Base-by-base conservation (phyloP, 2,113 vertebrate genomes). In the Lepus timidus region DNA sequence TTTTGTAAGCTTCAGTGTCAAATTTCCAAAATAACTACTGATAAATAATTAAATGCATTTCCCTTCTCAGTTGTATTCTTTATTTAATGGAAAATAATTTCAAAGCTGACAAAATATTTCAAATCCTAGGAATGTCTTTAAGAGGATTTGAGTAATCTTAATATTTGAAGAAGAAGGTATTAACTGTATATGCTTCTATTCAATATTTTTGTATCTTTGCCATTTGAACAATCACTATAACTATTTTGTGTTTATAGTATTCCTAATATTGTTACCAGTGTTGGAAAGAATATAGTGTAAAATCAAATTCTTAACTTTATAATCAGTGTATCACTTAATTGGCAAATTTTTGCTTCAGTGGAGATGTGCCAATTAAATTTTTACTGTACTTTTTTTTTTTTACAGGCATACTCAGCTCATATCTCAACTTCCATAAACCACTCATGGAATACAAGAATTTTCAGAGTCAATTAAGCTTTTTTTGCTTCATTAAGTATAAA, bases 401-500 rank as follows among this genome's bases (percentile, higher is more conserved):
- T 87, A 85, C 14, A 36, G 94, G 88, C 92, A 96, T 65, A 95
- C 79, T 95, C 92, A 97, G 95, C 85, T 97, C 90, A 96, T 97
- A 96, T 92, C 95, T 97, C 95, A 97, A 84, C 79, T 97, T 96
- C 85, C 70, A 97, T 93, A 97, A 97, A 86, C 85, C 92, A 96
- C 85, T 95, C 92, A 92, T 96, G 92, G 96, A 97, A 96, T 95
- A 88, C 70, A 96, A 95, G 91, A 92, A 93, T 96, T 96, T 97
- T 96, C 90, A 97, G 88, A 96, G 85, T 96, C 90, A 96, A 92
- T 97, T 96, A 97, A 96, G 88, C 74, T 27, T 92, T 94, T 97
- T 96, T 91, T 97, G 96, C 88, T 97, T 97, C 97, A 97, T 97
- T 97, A 97, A 95, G 70, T 97, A 95, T 93, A 97, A 97, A 96